Evolutionary conservation across 2,797 vertebrate species (phyloP).

Genomic region (Gymnopithys bicolor): DNA sequence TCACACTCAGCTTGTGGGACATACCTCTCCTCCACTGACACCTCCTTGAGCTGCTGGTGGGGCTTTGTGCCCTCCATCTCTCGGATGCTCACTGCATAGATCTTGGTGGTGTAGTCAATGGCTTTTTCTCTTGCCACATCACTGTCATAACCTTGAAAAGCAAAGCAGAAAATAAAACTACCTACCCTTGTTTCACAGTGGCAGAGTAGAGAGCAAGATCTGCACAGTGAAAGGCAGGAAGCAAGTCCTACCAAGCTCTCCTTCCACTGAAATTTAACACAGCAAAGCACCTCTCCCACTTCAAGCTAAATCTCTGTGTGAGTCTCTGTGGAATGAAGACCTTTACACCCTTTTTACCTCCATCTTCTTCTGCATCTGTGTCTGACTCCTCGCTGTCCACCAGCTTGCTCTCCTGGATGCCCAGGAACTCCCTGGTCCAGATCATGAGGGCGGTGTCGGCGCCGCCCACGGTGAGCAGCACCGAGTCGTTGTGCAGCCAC

Average conservation of each 20-base stretch:
- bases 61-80: constrained; percentile 94
- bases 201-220: not conserved
- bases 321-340: not conserved
- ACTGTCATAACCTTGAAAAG: constrained; percentile 91
- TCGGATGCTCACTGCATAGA: constrained; percentile 92
- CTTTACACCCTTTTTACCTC: constrained; percentile 80
- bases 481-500: constrained; percentile 91
- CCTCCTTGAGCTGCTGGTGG: constrained; percentile 91
- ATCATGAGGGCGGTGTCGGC: constrained; percentile 95
- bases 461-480: constrained; percentile 92
- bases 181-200: not conserved
- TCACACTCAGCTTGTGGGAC: not conserved
- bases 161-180: not conserved
- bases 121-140: constrained; percentile 93
- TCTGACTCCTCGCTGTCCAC: constrained; percentile 97
- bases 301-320: fast-evolving
- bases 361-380: constrained; percentile 92
- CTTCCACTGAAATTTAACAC: not conserved
- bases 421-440: constrained; percentile 89
- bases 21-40: constrained; percentile 91
- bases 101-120: constrained; percentile 92
- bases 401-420: constrained; percentile 90
- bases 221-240: not conserved
- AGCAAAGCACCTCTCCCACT: not conserved
- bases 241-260: not conserved